Conservation (phyloP, 2,113 vertebrate genomes). For the Microcebus ravelobensis region DNA sequence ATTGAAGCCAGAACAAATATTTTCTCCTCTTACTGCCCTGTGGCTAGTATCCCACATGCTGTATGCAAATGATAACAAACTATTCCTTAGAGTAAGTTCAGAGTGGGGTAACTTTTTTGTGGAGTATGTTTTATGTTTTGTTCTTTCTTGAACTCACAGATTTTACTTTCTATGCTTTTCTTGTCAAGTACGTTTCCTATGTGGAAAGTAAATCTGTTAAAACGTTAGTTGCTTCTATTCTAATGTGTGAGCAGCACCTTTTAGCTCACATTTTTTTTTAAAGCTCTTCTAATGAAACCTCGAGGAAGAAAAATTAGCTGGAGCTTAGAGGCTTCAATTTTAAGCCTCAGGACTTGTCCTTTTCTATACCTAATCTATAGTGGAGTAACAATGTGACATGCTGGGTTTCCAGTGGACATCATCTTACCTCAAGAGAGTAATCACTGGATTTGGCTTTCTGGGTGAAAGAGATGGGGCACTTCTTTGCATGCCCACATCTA, state of each 20-base stretch:
- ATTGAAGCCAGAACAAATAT: slow-evolving; percentile 33
- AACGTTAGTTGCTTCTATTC: slow-evolving; percentile 14
- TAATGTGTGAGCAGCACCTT: slow-evolving; percentile 36
- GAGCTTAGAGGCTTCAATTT: background rate
- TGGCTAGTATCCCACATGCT: slow-evolving; percentile 39
- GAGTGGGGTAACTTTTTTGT: slow-evolving; percentile 28
- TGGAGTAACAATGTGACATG: background rate
- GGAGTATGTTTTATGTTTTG: slow-evolving; percentile 11
- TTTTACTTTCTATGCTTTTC: slow-evolving; percentile 47
- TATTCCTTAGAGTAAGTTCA: slow-evolving; percentile 37
- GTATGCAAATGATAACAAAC: slow-evolving; percentile 7
- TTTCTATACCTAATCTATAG: background rate
- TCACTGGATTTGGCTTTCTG: background rate
- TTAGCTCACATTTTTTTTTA: slow-evolving; percentile 23
- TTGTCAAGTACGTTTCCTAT: background rate
- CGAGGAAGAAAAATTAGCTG: background rate
- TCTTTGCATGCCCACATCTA: background rate
- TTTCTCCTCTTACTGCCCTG: background rate
- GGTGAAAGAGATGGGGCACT: background rate
- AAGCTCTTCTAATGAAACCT: slow-evolving; percentile 9
- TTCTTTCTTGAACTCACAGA: slow-evolving; percentile 30
- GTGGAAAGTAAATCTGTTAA: slow-evolving; percentile 26
- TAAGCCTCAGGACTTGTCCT: background rate
- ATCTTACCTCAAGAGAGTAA: background rate
- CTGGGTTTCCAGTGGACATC: background rate